Base-by-base conservation (phyloP, 2,797 vertebrate genomes). In the Loris lydekkerianus region DNA sequence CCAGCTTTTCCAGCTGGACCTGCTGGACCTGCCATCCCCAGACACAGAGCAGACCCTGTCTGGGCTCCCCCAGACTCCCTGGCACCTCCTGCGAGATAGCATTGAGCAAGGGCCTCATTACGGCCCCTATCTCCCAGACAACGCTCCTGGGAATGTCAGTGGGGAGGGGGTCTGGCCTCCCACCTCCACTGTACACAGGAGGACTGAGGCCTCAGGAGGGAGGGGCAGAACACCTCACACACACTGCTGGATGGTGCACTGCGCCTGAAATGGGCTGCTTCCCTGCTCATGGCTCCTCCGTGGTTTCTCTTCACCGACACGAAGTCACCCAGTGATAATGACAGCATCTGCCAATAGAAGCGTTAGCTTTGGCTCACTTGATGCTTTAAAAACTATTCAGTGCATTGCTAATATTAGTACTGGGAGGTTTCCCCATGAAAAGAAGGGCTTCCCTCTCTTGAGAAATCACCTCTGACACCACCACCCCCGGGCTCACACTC, bases 21-120 rank as follows among this genome's bases (percentile, higher is more conserved):
- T n/a, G 11, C 83, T 53, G 49, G 49, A 53, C 49, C 95, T 86
- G 97, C 93, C 96, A 82, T 83, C 93, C 82, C 58, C 94, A 97
- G 97, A 97, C 97, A 96, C 90, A 96, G 95, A 96, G 69, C 97
- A 97, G 97, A 92, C 82, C 56, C 60, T 3, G 5, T 29, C 61
- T 1, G 25, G 91, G 89, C 56, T 40, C 77, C 94, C 94, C 92
- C 86, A 97, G 98, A 98, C 98, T 96, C 92, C 27, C 91, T 76
- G 97, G 98, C 98, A 97, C 98, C 98, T 93, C 88, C 1, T 2
- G 49, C 1, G 49, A 97, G 96, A 98, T 97, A 97, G 93, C 10
- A 20, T 20, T 2, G 61, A 75, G 89, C 46, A 0, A 60, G 63
- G 91, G 84, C 91, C 91, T 92, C 92, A 43, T 85, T 60, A 18